These are phyloP conservation scores for mouse (Mus musculus) DNA, from an alignment of 2,113 vertebrate species.

Conservation along the genomic window GRCm39 chrX:161706501-161707000, in stretches of 20 bases:
- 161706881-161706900: background rate
- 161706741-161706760: background rate
- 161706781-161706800: background rate
- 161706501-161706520: background rate
- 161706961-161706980: background rate
- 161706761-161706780: background rate
- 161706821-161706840: background rate
- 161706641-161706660: too few species aligned
- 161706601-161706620: background rate
- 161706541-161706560: background rate
- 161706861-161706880: background rate
- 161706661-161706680: background rate
- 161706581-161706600: background rate
- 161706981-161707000: background rate
- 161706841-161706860: background rate
- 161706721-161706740: background rate
- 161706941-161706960: background rate
- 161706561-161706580: background rate
- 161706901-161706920: background rate
- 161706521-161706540: background rate
- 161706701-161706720: background rate
- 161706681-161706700: background rate
- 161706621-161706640: background rate
- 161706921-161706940: background rate
- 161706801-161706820: background rate